phyloP scores from a whole-genome alignment of 92 coral and sea anemone species.

The Pocillopora meandrina region DNA sequence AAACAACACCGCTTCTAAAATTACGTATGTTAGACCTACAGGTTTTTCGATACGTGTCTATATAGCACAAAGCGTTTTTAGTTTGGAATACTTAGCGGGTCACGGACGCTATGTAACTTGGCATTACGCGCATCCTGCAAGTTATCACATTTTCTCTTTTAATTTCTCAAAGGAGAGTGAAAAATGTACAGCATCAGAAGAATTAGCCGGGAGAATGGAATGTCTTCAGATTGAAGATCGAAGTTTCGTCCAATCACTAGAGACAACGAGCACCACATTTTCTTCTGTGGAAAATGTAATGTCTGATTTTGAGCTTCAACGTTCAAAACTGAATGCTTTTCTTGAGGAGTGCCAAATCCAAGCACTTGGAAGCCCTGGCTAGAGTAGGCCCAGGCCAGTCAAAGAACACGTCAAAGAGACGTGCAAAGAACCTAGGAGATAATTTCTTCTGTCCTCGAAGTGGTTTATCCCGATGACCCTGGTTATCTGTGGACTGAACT shows the following conservation, averaged over 20 bases:
- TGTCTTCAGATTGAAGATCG: slow-evolving; percentile 19
- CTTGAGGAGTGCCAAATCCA: slow-evolving; percentile 25
- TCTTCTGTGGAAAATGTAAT: slow-evolving; percentile 10
- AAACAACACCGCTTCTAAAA: too few species aligned
- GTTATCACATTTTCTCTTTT: slow-evolving; percentile 6
- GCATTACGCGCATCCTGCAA: not conserved
- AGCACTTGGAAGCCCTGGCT: slow-evolving; percentile 2
- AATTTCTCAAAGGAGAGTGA: slow-evolving; percentile 34
- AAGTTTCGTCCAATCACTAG: slow-evolving; percentile 22
- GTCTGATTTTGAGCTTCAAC: not conserved
- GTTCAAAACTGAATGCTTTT: slow-evolving; percentile 14
- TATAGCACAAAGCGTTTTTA: too few species aligned
- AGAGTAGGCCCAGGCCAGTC: not conserved
- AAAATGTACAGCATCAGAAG: slow-evolving; percentile 27
- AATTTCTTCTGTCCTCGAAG: slow-evolving; percentile 23
- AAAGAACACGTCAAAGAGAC: slow-evolving; percentile 25
- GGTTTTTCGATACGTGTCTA: too few species aligned
- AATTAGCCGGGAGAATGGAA: slow-evolving; percentile 14
- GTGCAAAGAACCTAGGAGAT: slow-evolving; percentile 19
- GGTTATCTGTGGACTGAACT: slow-evolving; percentile 33
- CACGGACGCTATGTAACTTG: not conserved
- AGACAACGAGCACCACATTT: slow-evolving; percentile 23
- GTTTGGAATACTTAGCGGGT: not conserved
- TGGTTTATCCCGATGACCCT: slow-evolving; percentile 26
- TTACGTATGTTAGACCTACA: too few species aligned